A percentile compares a stretch with the other conserved stretches of the same genome.
phyloP scores from a whole-genome alignment of 2,888 invertebrate genomes.

The Dermolepida albohirtum region DNA sequence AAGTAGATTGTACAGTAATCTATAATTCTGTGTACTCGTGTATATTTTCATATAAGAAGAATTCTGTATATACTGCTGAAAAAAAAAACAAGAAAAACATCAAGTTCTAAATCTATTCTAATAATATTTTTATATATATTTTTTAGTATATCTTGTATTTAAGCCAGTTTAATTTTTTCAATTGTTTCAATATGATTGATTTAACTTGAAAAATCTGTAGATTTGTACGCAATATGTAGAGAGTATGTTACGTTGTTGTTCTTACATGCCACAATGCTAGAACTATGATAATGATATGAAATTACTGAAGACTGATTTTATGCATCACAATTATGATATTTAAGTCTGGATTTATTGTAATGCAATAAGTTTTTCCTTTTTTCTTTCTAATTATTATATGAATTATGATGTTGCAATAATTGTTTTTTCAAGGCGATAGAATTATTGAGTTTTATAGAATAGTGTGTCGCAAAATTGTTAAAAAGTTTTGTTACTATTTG shows the following conservation, averaged over 20 bases:
- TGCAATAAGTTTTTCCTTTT: not conserved
- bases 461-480: slow-evolving; percentile 16
- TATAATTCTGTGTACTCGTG: not conserved
- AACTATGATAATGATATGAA: slow-evolving; percentile 30
- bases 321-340: slow-evolving; percentile 38
- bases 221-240: not conserved
- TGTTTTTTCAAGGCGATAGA: no score
- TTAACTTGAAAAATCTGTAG: slow-evolving; percentile 5
- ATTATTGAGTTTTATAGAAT: no score
- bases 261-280: slow-evolving; percentile 3
- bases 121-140: slow-evolving; percentile 42
- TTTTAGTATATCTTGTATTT: slow-evolving; percentile 11
- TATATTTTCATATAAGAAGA: slow-evolving; percentile 6
- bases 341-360: slow-evolving; percentile 5
- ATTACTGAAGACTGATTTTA: slow-evolving; percentile 42
- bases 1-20: slow-evolving; percentile 20
- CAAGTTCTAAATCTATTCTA: slow-evolving; percentile 30
- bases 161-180: slow-evolving; percentile 17
- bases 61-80: no score
- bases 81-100: not conserved
- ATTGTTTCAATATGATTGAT: slow-evolving; percentile 6
- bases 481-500: slow-evolving; percentile 13
- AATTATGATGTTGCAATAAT: no score
- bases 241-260: not conserved
- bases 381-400: not conserved